Evolutionary conservation across 2,797 vertebrate species (phyloP).

Genomic region (Esox masquinongy): DNA sequence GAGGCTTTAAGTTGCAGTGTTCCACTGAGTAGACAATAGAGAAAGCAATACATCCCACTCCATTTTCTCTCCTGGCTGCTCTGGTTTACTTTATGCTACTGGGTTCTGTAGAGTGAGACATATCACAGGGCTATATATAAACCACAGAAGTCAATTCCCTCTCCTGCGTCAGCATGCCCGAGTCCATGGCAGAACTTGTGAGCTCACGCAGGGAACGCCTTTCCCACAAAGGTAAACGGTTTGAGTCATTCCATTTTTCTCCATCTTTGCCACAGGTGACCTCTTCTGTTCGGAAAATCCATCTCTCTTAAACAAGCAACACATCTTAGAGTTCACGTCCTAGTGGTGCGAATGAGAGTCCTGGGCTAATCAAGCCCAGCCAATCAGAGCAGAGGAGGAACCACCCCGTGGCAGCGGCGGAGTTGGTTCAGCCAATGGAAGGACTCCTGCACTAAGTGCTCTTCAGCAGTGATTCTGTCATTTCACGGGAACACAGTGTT

Average conservation of each 20-base stretch:
- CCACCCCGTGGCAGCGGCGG: constrained; percentile 44
- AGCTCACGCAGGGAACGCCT: no score
- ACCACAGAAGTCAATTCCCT: no score
- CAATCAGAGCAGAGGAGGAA: constrained; percentile 52
- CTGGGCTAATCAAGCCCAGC: constrained; percentile 54
- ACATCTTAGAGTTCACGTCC: constrained; percentile 43
- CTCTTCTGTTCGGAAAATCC: constrained; percentile 35
- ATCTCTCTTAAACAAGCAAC: constrained; percentile 32
- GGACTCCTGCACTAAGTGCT: constrained; percentile 64
- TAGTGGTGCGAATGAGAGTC: constrained; percentile 51
- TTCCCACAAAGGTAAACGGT: no score
- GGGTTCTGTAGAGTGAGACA: no score
- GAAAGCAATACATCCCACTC: no score
- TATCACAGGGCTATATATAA: no score
- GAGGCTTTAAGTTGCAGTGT: constrained; percentile 56
- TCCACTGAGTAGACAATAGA: no score
- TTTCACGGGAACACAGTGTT: constrained; percentile 62
- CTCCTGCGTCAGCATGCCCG: not conserved
- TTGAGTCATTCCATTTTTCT: no score
- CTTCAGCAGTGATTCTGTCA: constrained; percentile 54
- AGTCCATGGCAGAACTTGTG: no score
- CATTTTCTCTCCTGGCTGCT: no score
- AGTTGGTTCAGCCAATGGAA: constrained; percentile 40
- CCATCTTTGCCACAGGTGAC: not conserved
- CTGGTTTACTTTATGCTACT: no score